A percentile compares a stretch with the other conserved stretches of the same genome.
Evolutionary conservation across 2,888 invertebrate species (phyloP).

Genomic region (Spisula subtruncata): DNA sequence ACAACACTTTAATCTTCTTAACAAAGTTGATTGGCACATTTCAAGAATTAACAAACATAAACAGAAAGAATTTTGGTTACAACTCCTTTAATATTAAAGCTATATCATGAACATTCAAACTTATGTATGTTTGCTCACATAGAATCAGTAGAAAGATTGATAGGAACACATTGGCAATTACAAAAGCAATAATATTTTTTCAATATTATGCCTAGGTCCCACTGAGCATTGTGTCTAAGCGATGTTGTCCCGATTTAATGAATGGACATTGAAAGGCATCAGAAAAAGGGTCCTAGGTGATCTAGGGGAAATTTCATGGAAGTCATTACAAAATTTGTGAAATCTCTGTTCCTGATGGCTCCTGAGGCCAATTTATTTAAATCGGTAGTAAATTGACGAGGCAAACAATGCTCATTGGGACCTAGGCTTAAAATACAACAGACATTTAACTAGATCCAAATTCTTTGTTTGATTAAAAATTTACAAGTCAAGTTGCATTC

Average conservation of each 20-base stretch:
- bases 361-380: too few relatives aligned
- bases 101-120: neutral
- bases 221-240: neutral
- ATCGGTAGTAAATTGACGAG: too few relatives aligned
- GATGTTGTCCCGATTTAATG: too few relatives aligned
- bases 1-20: neutral
- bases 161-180: neutral
- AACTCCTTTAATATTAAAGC: slow-evolving; percentile 6
- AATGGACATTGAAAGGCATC: too few relatives aligned
- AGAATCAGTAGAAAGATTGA: neutral
- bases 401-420: too few relatives aligned
- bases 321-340: too few relatives aligned
- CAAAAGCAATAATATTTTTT: neutral
- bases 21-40: neutral
- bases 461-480: neutral
- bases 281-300: neutral
- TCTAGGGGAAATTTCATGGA: too few relatives aligned
- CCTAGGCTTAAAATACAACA: too few relatives aligned
- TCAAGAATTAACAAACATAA: neutral
- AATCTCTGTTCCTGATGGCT: too few relatives aligned
- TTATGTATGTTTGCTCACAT: too few relatives aligned
- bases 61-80: neutral
- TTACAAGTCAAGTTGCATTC: too few relatives aligned
- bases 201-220: neutral
- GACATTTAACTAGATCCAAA: neutral